Base-by-base conservation (phyloP, 1,140 invertebrate species). In the Spodoptera frugiperda region DNA sequence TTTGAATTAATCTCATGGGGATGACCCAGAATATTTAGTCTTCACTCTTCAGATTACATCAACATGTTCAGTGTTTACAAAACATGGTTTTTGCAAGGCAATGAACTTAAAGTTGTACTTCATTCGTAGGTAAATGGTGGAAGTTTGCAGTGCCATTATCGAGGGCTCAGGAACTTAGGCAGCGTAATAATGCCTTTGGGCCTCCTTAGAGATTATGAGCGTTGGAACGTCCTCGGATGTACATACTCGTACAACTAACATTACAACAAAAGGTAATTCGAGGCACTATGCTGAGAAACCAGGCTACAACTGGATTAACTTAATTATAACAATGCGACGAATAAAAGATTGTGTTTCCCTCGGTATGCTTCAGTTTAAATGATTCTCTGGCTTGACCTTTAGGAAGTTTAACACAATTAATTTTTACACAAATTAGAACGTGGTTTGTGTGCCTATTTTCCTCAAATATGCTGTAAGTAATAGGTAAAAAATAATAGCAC, bases 121-220 rank as follows among this genome's bases (percentile, higher is more conserved):
- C 65, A 80, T 80, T 80, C 75, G 68, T 68, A 70, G 68, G 76
- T 65, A 80, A 83, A 84, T 78, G 77, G 83, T 12, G 54, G 74
- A 83, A 83, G 78, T 84, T 82, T 79, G 65, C 78, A 79, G 78
- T 78, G 75, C 76, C 78, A 82, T 68, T 78, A 80, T 81, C 71
- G 76, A 74, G 79, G 80, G 57, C 70, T 77, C 74, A 76, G 61
- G 76, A 82, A 81, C 78, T 83, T 82, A 72, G 67, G 44, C 68
- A 67, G 54, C 49, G 55, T 81, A 79, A 83, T 83, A 82, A 81
- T 76, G 81, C 83, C 83, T 81, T 49, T 44, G 79, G 78, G 81
- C 59, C 77, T 74, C 74, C 65, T 82, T 72, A 53, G 70, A 84
- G 83, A 83, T 83, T 81, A 84, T 75, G 76, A 71, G 49, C 70